Evolutionary conservation across 2,888 invertebrate species (phyloP).

Genomic region (Tinea trinotella): DNA sequence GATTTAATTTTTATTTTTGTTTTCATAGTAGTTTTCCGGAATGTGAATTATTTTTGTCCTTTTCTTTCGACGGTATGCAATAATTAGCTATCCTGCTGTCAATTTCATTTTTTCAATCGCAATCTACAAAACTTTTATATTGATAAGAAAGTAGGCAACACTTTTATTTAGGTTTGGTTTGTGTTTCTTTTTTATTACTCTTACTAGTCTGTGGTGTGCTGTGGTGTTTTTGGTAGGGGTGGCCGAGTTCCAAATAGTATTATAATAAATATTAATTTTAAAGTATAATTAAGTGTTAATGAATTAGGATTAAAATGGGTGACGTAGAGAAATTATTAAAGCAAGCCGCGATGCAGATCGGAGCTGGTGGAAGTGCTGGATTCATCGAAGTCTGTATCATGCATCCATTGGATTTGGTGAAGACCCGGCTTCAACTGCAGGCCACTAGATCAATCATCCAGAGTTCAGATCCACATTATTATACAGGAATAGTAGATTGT

Average conservation of each 20-base stretch:
- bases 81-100: too few relatives aligned
- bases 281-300: background rate
- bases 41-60: too few relatives aligned
- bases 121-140: background rate
- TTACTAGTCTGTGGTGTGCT: too few relatives aligned
- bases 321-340: conserved; percentile 66
- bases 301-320: conserved; percentile 37
- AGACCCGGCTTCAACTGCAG: conserved; percentile 79
- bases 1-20: too few relatives aligned
- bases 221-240: background rate
- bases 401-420: conserved; percentile 95
- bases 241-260: background rate
- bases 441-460: conserved; percentile 33
- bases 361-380: conserved; percentile 92
- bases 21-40: too few relatives aligned
- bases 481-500: conserved; percentile 88
- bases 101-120: too few relatives aligned
- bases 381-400: conserved; percentile 96
- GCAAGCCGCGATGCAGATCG: conserved; percentile 85
- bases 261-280: background rate
- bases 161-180: background rate
- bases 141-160: background rate
- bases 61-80: too few relatives aligned
- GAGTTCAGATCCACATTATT: conserved; percentile 72
- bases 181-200: too few relatives aligned